Percentiles rank a stretch among this genome's conserved stretches.
phyloP scores from a whole-genome alignment of 2,797 vertebrate species.

The Ambastaia sidthimunki region DNA sequence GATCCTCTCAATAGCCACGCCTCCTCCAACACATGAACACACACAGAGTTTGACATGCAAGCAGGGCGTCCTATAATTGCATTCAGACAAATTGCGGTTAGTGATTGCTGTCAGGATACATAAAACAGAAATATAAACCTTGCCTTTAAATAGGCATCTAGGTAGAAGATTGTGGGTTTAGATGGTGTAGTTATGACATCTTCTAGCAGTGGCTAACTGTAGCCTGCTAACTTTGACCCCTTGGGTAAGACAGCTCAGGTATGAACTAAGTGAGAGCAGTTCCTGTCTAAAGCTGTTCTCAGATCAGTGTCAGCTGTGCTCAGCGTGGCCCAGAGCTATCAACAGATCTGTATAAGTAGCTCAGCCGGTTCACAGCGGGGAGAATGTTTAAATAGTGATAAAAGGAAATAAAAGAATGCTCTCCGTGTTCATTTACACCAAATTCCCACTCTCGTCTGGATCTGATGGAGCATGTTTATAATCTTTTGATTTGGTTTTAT shows the following conservation, averaged over 20 bases:
- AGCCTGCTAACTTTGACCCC: background rate
- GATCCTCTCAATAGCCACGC: no score
- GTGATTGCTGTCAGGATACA: no score
- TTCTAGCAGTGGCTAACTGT: background rate
- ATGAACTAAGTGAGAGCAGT: background rate
- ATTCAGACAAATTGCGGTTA: no score
- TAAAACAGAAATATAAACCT: no score
- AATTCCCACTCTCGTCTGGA: slow-evolving; percentile 24
- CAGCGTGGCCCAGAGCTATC: slow-evolving; percentile 11
- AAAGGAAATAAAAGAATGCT: slow-evolving; percentile 27
- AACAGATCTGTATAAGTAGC: slow-evolving; percentile 20
- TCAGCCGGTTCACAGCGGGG: slow-evolving; percentile 26
- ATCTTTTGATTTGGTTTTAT: slow-evolving; percentile 27
- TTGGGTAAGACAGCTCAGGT: background rate
- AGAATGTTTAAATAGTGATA: slow-evolving; percentile 34
- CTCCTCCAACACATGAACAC: no score
- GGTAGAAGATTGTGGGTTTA: no score
- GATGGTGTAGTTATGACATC: no score
- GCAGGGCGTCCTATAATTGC: no score
- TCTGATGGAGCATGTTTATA: slow-evolving; percentile 19
- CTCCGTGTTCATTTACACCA: slow-evolving; percentile 23
- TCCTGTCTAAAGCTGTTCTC: slow-evolving; percentile 19
- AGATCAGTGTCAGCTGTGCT: slow-evolving; percentile 28
- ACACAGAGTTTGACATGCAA: no score
- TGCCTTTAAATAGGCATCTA: no score